These are phyloP conservation scores for Incurvaria masculella DNA, from an alignment of 2,888 invertebrate species.

Conservation along the genomic window DNA sequence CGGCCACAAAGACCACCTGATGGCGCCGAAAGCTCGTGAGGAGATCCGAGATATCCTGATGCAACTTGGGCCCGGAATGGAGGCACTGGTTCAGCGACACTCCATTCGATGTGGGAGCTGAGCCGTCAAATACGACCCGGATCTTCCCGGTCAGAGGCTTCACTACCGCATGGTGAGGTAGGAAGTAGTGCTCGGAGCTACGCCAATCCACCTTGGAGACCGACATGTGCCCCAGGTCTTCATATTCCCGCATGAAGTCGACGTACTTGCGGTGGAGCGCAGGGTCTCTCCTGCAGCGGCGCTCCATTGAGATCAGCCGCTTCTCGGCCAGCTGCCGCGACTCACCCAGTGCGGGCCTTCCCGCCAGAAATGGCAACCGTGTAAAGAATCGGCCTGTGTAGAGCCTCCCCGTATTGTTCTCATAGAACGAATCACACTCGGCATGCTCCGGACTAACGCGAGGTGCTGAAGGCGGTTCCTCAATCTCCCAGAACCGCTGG, in stretches of 20 bases:
- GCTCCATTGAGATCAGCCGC: neutral
- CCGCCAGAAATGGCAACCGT: neutral
- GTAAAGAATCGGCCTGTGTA: conserved; percentile 1
- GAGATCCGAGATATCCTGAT: neutral
- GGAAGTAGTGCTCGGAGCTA: neutral
- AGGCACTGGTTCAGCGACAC: neutral
- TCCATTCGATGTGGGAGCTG: neutral
- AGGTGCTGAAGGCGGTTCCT: neutral
- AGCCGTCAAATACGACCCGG: neutral
- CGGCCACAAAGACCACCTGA: conserved; percentile 4
- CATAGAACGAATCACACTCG: conserved; percentile 5
- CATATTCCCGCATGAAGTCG: neutral
- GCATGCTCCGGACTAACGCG: neutral
- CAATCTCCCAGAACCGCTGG: conserved; percentile 1
- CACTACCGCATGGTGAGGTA: neutral
- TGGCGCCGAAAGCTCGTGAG: neutral
- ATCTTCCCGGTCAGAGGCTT: neutral
- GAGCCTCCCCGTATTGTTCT: conserved; percentile 4
- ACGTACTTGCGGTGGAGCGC: neutral
- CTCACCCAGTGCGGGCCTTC: neutral
- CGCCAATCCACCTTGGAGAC: neutral
- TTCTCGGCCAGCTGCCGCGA: neutral
- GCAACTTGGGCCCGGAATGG: neutral
- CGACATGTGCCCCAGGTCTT: neutral
- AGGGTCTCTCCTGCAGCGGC: neutral